Conservation (phyloP, 2,113 vertebrate genomes). For the Sylvietta virens region DNA sequence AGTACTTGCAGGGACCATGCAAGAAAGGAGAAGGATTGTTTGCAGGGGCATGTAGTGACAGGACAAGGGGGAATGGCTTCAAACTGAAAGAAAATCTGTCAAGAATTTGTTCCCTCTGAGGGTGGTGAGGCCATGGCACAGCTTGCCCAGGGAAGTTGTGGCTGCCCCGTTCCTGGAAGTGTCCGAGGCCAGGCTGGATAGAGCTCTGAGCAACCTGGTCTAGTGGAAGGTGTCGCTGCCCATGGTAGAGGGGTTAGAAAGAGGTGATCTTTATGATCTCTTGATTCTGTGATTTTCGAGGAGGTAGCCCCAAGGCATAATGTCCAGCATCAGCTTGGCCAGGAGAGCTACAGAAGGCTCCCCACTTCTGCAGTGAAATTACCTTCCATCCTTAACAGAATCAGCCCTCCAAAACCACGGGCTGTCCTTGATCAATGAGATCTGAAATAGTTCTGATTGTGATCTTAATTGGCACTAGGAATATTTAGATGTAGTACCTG, state of each 20-base stretch:
- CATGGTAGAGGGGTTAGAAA: neutral
- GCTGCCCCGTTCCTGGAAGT: neutral
- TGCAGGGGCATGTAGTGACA: neutral
- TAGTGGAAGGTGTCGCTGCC: neutral
- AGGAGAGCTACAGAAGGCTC: neutral
- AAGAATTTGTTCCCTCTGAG: neutral
- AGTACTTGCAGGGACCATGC: neutral
- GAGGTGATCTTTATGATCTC: neutral
- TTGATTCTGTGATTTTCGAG: neutral
- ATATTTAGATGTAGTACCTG: slow-evolving; percentile 40
- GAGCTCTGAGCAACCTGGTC: neutral
- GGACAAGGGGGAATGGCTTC: neutral
- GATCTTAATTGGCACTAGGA: slow-evolving; percentile 43
- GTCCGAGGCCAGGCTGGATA: neutral
- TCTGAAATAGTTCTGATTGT: neutral
- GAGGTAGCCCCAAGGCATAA: neutral
- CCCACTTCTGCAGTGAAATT: neutral
- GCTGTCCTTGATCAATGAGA: neutral
- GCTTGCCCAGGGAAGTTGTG: neutral
- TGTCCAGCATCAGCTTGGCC: neutral
- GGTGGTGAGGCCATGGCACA: neutral
- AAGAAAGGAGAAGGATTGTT: neutral
- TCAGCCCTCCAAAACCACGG: neutral
- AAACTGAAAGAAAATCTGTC: neutral
- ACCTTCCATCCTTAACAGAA: neutral